These are phyloP conservation scores for Phrynocephalus guinanensis DNA, from an alignment of 2,797 vertebrate genomes.

Conservation along the genomic window DNA sequence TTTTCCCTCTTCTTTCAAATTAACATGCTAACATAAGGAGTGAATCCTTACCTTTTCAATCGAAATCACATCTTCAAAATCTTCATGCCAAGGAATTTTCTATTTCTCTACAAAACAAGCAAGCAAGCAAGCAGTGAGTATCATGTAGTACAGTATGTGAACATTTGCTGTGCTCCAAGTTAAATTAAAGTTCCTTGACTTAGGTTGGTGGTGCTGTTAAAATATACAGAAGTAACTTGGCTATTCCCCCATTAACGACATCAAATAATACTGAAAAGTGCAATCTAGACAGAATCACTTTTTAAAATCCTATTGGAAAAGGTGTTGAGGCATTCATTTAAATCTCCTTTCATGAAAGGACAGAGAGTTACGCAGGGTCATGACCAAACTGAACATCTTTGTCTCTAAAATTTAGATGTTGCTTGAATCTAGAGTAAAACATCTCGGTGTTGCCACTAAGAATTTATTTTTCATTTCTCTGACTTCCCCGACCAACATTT, in stretches of 20 bases:
- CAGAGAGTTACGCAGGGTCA: background rate
- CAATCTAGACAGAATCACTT: background rate
- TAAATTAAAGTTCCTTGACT: conserved; percentile 9
- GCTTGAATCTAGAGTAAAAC: background rate
- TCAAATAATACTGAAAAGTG: background rate
- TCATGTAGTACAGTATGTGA: background rate
- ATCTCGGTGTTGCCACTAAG: no score
- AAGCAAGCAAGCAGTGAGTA: conserved; percentile 14
- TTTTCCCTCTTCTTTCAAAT: background rate
- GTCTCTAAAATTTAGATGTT: background rate
- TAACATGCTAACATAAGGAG: conserved; percentile 25
- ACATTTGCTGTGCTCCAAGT: background rate
- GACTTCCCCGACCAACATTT: no score
- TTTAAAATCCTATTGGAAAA: background rate
- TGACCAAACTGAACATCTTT: background rate
- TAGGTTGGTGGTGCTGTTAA: background rate
- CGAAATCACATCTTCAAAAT: conserved; percentile 47
- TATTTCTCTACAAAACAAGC: conserved; percentile 31
- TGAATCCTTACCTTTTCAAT: conserved; percentile 60
- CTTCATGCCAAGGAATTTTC: conserved; percentile 41
- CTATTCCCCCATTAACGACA: background rate
- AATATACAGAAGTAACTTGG: background rate
- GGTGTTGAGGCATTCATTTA: background rate
- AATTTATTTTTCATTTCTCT: no score
- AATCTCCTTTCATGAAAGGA: background rate